phyloP scores from a whole-genome alignment of 2,113 vertebrate species.

The Oreocharis arfaki region DNA sequence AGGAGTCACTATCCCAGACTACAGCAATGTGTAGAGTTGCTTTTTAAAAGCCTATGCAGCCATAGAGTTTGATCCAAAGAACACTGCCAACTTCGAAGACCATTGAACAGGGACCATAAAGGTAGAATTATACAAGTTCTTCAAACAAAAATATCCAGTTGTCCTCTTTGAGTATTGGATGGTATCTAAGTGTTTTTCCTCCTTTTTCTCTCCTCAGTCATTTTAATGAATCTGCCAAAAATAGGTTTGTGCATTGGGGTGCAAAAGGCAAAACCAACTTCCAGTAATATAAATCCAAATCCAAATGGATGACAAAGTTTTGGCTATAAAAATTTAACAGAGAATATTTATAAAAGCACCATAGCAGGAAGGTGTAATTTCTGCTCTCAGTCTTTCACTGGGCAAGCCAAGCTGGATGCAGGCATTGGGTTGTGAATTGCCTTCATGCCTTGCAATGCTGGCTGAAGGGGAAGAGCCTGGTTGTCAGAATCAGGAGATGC shows the following conservation, averaged over 20 bases:
- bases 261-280: neutral
- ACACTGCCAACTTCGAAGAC: accelerated
- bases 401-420: neutral
- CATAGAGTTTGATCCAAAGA: neutral
- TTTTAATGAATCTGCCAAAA: neutral
- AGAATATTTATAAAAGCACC: neutral
- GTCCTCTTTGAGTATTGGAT: neutral
- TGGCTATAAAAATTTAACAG: neutral
- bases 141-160: neutral
- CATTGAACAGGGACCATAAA: neutral
- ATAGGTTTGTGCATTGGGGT: neutral
- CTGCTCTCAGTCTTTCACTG: neutral
- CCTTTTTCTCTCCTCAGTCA: neutral
- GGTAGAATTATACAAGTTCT: neutral
- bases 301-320: neutral
- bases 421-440: neutral
- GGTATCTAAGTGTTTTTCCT: neutral
- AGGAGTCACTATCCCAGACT: neutral
- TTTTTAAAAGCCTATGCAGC: neutral
- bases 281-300: neutral
- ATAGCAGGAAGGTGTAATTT: neutral
- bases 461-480: neutral
- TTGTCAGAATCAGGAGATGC: neutral
- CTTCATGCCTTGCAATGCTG: neutral
- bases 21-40: neutral